Percentiles rank a stretch among this genome's conserved stretches.
Evolutionary conservation across 2,113 vertebrate species (phyloP).

Genomic region (Epinephelus cyanopodus): DNA sequence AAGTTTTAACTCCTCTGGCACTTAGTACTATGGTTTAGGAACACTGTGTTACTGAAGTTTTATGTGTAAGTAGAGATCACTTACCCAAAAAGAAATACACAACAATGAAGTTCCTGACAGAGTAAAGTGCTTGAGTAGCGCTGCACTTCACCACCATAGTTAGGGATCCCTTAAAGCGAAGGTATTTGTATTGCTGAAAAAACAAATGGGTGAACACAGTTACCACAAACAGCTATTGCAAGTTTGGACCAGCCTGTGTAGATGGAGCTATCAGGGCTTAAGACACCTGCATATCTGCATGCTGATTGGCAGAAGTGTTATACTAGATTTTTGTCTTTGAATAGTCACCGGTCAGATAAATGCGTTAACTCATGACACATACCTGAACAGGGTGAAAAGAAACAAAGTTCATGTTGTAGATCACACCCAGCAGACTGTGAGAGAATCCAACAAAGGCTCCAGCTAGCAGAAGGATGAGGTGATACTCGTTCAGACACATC

Average conservation of each 20-base stretch:
- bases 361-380: conserved; percentile 11
- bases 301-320: not conserved
- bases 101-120: conserved; percentile 89
- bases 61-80: conserved; percentile 44
- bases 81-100: conserved; percentile 95
- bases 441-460: conserved; percentile 94
- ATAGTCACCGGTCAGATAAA: not conserved
- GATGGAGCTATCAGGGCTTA: not conserved
- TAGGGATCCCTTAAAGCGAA: conserved; percentile 91
- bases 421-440: conserved; percentile 92
- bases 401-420: conserved; percentile 94
- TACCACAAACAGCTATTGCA: not conserved
- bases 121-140: conserved; percentile 90
- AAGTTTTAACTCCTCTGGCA: not conserved
- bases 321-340: not conserved
- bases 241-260: not conserved
- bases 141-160: conserved; percentile 90
- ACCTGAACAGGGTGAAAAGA: conserved; percentile 95
- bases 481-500: conserved; percentile 93
- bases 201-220: conserved; percentile 12
- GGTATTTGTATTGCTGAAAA: conserved; percentile 93
- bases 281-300: not conserved
- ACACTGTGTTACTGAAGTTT: not conserved
- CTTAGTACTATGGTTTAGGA: not conserved
- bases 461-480: conserved; percentile 90